phyloP scores from a whole-genome alignment of 2,888 invertebrate species.

The Cheilosia grossa region DNA sequence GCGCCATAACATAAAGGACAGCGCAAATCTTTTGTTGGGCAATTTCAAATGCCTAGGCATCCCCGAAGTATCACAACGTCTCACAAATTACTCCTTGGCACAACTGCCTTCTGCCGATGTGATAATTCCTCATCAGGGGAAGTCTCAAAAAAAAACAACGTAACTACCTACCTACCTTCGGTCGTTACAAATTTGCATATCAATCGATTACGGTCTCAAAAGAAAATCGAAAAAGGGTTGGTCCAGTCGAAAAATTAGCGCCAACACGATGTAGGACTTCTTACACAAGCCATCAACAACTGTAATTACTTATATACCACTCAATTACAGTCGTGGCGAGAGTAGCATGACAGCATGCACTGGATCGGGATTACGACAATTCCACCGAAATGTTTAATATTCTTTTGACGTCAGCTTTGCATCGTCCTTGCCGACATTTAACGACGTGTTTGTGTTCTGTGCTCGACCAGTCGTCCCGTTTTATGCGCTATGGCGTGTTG shows the following conservation, averaged over 20 bases:
- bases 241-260: slow-evolving; percentile 62
- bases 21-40: slow-evolving; percentile 57
- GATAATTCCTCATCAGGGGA: slow-evolving; percentile 53
- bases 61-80: slow-evolving; percentile 37
- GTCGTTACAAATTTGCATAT: slow-evolving; percentile 64
- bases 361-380: neutral
- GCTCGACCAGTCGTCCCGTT: slow-evolving; percentile 23
- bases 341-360: slow-evolving; percentile 42
- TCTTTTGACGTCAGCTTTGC: slow-evolving; percentile 60
- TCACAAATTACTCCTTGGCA: slow-evolving; percentile 38
- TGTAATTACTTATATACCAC: slow-evolving; percentile 67
- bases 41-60: slow-evolving; percentile 24
- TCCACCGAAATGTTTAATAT: slow-evolving; percentile 18
- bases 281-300: slow-evolving; percentile 41
- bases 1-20: slow-evolving; percentile 56
- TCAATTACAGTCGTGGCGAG: slow-evolving; percentile 58
- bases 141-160: slow-evolving; percentile 3
- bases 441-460: slow-evolving; percentile 31
- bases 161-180: slow-evolving; percentile 2
- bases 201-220: slow-evolving; percentile 60
- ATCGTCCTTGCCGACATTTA: slow-evolving; percentile 45
- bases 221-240: slow-evolving; percentile 65
- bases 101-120: slow-evolving; percentile 60
- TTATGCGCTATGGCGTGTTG: neutral
- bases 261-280: slow-evolving; percentile 54